Percentiles rank a stretch among this genome's conserved stretches.
Conservation (phyloP, 1,140 invertebrate genomes). For the Cotesia chilonis region DNA sequence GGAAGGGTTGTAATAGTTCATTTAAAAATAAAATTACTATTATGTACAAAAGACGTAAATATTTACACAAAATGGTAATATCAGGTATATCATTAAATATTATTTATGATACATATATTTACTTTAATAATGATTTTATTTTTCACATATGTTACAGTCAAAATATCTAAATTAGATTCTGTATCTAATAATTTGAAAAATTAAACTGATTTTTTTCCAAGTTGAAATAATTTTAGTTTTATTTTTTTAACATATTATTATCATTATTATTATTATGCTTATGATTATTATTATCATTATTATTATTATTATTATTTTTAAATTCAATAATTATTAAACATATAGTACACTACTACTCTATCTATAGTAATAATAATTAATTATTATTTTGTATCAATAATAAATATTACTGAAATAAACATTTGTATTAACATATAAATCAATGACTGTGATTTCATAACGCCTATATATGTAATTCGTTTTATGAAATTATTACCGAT, state of each 20-base stretch:
- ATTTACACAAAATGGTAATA: too few relatives aligned
- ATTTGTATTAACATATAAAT: slow-evolving; percentile 35
- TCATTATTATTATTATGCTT: neutral
- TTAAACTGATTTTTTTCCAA: too few relatives aligned
- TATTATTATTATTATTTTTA: too few relatives aligned
- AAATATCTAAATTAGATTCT: neutral
- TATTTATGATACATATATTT: neutral
- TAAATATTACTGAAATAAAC: neutral
- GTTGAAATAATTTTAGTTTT: slow-evolving; percentile 12
- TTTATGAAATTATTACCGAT: neutral
- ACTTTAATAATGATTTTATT: slow-evolving; percentile 21
- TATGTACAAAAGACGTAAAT: too few relatives aligned
- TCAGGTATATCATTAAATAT: too few relatives aligned
- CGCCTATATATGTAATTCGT: slow-evolving; percentile 31
- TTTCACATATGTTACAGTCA: slow-evolving; percentile 24
- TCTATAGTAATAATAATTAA: too few relatives aligned
- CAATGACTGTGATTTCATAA: slow-evolving; percentile 39
- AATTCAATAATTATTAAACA: too few relatives aligned
- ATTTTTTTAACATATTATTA: neutral
- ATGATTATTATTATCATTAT: too few relatives aligned
- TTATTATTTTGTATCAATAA: slow-evolving; percentile 6
- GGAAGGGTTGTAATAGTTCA: too few relatives aligned
- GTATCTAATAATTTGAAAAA: neutral
- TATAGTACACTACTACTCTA: too few relatives aligned
- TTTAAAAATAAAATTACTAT: too few relatives aligned